Base-by-base conservation (phyloP, 2,797 vertebrate species). In the Otus scops region DNA sequence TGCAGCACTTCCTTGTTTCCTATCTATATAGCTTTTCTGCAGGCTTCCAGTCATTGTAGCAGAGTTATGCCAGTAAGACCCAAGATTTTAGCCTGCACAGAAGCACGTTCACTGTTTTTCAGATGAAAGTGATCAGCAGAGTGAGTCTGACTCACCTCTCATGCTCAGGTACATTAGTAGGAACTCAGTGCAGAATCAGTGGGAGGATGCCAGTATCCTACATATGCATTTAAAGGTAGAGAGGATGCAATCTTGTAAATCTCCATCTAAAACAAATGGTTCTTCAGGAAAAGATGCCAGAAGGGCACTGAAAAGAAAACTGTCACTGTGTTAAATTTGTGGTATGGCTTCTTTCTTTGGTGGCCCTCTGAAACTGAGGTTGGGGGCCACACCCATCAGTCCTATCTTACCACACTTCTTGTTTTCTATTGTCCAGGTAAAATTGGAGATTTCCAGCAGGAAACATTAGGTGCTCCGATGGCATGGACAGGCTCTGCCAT, bases 391-490 rank as follows among this genome's bases (percentile, higher is more conserved):
- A 50, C 12, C 9, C 22, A 57, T 53, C n/a, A 54, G 45, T 38
- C 17, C 10, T 41, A 11, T 13, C 10, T 41, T 56, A 39, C 26
- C 20, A 38, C 2, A 5, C 23, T 60, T 53, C 0, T 0, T 43
- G 11, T 3, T 57, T 77, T 68, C 45, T 71, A 50, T 34, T 69
- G 19, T 53, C 17, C 45, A 59, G 43, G 45, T 69, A 64, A 84
- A 84, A 65, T 0, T 32, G 28, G n/a, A 81, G 45, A 54, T 54
- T 69, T 81, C 15, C 24, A 36, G 18, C 36, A 39, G 41, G 38
- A 93, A 86, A 70, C 1, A 13, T 26, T n/a, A 65, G 45, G 13
- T 69, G 24, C 22, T 19, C 23, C 0, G 1, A n/a, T 18, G 9
- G 3, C 38, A 57, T 2, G 18, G 57, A 56, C 13, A 80, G 43